Conservation (phyloP, 1,140 invertebrate genomes). For the Diorhabda sublineata region DNA sequence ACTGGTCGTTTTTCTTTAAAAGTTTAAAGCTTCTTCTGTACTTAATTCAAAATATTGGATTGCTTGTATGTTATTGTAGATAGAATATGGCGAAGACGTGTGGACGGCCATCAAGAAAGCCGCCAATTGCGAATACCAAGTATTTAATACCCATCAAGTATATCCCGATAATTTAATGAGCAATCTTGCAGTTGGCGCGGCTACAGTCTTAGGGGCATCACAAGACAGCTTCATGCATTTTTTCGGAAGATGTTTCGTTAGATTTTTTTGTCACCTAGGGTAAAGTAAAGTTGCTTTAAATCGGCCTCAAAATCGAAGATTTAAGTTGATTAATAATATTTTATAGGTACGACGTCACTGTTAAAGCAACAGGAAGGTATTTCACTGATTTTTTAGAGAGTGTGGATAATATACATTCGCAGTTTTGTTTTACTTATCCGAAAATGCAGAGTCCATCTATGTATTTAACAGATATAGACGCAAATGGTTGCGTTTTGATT, state of each 20-base stretch:
- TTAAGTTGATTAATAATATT: conserved; percentile 4
- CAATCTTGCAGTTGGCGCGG: conserved; percentile 61
- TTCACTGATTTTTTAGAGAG: conserved; percentile 86
- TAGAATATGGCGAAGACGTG: conserved; percentile 75
- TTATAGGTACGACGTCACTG: conserved; percentile 71
- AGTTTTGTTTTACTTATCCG: conserved; percentile 84
- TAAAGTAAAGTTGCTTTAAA: conserved; percentile 35
- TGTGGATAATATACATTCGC: conserved; percentile 85
- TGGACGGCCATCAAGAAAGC: conserved; percentile 69
- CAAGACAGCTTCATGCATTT: conserved; percentile 75
- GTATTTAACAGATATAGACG: conserved; percentile 75
- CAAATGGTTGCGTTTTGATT: conserved; percentile 71
- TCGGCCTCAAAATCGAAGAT: too few species aligned
- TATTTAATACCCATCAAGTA: conserved; percentile 77
- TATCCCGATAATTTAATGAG: conserved; percentile 77
- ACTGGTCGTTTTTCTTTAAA: too few species aligned
- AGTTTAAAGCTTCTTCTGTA: too few species aligned
- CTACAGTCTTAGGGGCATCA: conserved; percentile 47
- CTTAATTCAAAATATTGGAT: too few species aligned
- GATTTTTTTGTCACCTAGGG: conserved; percentile 80
- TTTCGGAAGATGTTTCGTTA: conserved; percentile 82
- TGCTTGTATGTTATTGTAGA: conserved; percentile 46
- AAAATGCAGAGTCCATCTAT: conserved; percentile 90
- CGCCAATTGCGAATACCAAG: conserved; percentile 65
- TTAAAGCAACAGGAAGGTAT: conserved; percentile 79